Conservation (phyloP, 2,888 invertebrate genomes). For the Drosophila emarginata region DNA sequence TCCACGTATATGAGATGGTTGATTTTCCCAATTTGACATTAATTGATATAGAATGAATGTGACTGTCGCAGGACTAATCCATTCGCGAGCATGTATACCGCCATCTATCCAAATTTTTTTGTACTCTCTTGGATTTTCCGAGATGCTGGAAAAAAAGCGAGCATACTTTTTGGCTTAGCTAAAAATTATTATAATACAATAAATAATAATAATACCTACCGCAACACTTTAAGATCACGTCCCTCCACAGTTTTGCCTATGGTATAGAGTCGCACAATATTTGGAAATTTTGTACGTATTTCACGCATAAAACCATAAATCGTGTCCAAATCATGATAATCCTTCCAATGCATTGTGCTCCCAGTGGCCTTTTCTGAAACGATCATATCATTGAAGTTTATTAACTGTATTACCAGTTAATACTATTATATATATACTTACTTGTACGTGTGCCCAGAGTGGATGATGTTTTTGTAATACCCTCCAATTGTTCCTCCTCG, state of each 20-base stretch:
- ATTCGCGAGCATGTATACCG: conserved; percentile 94
- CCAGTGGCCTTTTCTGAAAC: conserved; percentile 67
- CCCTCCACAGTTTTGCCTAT: conserved; percentile 90
- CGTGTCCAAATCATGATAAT: conserved; percentile 88
- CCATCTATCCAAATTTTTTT: conserved; percentile 90
- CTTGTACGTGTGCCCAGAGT: conserved; percentile 83
- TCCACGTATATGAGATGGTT: conserved; percentile 87
- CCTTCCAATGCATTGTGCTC: conserved; percentile 87
- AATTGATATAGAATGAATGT: conserved; percentile 89
- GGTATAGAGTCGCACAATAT: conserved; percentile 87
- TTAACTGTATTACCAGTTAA: not conserved
- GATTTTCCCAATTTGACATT: conserved; percentile 86
- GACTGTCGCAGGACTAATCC: conserved; percentile 91
- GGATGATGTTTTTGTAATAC: conserved; percentile 80
- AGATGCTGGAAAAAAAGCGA: conserved; percentile 83
- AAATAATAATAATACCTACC: conserved; percentile 61
- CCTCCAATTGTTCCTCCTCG: conserved; percentile 86
- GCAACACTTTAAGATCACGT: conserved; percentile 87
- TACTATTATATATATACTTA: conserved; percentile 58
- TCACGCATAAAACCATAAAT: conserved; percentile 89
- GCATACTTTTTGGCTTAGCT: conserved; percentile 22
- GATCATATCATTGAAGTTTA: not conserved
- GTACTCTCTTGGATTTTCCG: conserved; percentile 86
- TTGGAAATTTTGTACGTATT: conserved; percentile 87
- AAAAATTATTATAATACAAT: too few species aligned